These are phyloP conservation scores for Oxyruncus cristatus DNA, from an alignment of 2,113 vertebrate genomes.

Conservation along the genomic window DNA sequence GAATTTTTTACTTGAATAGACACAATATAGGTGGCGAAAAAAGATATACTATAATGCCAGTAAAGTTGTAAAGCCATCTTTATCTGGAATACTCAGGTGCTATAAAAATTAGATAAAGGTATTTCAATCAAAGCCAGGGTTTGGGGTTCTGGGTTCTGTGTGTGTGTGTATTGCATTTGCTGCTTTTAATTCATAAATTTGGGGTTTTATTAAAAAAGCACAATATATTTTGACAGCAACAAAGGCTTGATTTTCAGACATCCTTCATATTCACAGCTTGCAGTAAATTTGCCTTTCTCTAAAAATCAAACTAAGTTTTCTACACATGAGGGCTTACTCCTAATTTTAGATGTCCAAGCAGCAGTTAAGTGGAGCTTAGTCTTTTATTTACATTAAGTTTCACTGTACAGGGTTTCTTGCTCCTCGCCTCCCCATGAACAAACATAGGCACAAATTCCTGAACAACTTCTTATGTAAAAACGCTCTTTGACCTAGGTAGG, in stretches of 20 bases:
- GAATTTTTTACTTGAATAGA: neutral
- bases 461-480: neutral
- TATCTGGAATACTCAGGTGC: neutral
- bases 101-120: neutral
- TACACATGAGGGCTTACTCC: neutral
- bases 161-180: neutral
- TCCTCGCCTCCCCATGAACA: neutral
- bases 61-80: neutral
- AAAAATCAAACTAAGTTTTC: neutral
- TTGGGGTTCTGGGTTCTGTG: neutral
- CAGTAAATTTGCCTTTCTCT: neutral
- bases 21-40: fast-evolving
- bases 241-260: neutral
- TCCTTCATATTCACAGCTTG: neutral
- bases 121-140: neutral
- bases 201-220: neutral
- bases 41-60: neutral
- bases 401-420: neutral
- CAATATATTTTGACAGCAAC: neutral
- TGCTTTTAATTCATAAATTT: neutral
- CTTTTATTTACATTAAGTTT: neutral
- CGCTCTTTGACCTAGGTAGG: neutral
- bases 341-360: neutral
- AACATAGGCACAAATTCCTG: neutral
- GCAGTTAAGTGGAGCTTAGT: neutral